Evolutionary conservation across 2,888 invertebrate genomes (phyloP).

Genomic region (Linyphia triangularis): DNA sequence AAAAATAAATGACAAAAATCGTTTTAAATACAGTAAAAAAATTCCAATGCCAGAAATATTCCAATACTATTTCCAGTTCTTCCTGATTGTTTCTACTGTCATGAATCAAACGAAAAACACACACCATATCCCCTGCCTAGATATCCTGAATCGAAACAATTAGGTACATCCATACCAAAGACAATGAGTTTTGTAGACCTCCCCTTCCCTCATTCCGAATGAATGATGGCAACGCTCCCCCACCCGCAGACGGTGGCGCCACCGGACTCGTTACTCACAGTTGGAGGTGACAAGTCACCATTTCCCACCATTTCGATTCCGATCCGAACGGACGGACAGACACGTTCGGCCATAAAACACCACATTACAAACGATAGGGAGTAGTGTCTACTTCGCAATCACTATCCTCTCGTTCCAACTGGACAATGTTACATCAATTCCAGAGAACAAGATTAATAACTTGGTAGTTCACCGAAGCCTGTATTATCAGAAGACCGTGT

Average conservation of each 20-base stretch:
- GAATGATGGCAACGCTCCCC: slow-evolving; percentile 50
- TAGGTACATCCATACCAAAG: not conserved
- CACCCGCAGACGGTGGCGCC: slow-evolving; percentile 71
- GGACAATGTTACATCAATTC: not conserved
- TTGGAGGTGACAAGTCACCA: slow-evolving; percentile 70
- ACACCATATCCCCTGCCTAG: not conserved
- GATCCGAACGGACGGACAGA: slow-evolving; percentile 4
- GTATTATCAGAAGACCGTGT: not conserved
- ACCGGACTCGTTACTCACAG: slow-evolving; percentile 73
- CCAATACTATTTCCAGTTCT: no score
- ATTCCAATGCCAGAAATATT: no score
- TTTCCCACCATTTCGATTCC: slow-evolving; percentile 39
- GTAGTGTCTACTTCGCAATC: not conserved
- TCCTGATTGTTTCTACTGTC: no score
- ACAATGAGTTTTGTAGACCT: slow-evolving; percentile 38
- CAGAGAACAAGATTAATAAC: not conserved
- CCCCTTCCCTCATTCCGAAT: slow-evolving; percentile 15
- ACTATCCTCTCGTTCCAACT: not conserved
- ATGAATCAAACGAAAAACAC: not conserved
- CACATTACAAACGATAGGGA: slow-evolving; percentile 38
- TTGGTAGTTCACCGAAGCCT: not conserved
- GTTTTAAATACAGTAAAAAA: no score
- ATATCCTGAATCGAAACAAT: not conserved
- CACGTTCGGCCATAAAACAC: slow-evolving; percentile 52
- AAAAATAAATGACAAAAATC: no score